These are phyloP conservation scores for Amblyraja radiata DNA, from an alignment of 2,797 vertebrate species.

Conservation along the genomic window DNA sequence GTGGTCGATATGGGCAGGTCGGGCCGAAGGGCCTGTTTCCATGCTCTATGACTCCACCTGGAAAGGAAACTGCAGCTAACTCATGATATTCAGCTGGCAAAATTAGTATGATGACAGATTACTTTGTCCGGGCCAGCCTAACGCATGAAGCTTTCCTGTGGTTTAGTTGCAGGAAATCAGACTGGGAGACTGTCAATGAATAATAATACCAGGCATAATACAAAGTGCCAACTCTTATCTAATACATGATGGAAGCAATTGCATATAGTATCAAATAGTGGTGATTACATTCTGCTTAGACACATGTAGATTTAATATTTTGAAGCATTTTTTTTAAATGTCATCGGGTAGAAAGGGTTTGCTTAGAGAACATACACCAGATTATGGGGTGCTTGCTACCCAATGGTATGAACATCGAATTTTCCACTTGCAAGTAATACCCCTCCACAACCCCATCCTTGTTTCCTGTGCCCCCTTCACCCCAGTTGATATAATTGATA, in stretches of 20 bases:
- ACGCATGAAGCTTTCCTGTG: neutral
- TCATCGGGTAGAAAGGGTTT: too few species aligned
- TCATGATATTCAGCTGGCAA: neutral
- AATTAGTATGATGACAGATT: neutral
- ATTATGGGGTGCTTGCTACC: too few species aligned
- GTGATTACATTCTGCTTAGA: neutral
- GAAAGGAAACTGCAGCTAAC: neutral
- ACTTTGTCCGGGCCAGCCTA: neutral
- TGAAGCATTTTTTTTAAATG: neutral
- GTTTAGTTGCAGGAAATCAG: neutral
- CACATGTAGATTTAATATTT: neutral
- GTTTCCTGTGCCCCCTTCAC: too few species aligned
- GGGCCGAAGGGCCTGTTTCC: too few species aligned
- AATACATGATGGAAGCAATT: neutral
- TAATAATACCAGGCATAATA: neutral
- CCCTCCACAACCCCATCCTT: too few species aligned
- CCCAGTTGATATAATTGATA: too few species aligned
- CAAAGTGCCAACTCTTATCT: neutral
- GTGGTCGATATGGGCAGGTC: too few species aligned
- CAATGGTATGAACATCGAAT: too few species aligned
- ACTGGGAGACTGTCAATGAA: neutral
- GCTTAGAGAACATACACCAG: neutral
- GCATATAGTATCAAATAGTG: neutral
- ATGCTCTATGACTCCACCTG: too few species aligned
- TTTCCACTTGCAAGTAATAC: too few species aligned